These are phyloP conservation scores for Cyrtorhinus lividipennis DNA, from an alignment of 1,140 invertebrate species.

Conservation along the genomic window DNA sequence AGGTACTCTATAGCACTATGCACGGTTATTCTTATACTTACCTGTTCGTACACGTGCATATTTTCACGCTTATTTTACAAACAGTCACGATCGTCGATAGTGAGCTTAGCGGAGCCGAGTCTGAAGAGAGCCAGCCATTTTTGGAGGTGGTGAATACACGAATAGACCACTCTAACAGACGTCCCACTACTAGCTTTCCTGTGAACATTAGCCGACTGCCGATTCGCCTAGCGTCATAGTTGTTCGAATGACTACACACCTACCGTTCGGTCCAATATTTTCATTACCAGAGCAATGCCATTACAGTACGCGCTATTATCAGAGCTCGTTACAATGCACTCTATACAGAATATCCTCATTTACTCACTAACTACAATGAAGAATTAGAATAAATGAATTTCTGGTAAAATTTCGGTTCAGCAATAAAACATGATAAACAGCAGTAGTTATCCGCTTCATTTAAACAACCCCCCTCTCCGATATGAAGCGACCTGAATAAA, in stretches of 20 bases:
- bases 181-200: constrained; percentile 9
- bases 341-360: background rate
- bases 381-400: background rate
- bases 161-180: constrained; percentile 13
- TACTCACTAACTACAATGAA: background rate
- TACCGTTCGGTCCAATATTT: too few relatives aligned
- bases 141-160: constrained; percentile 20
- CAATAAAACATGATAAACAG: too few relatives aligned
- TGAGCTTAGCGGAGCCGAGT: background rate
- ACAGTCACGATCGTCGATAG: too few relatives aligned
- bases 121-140: constrained; percentile 18
- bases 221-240: background rate
- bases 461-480: too few relatives aligned
- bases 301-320: background rate
- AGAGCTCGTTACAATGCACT: background rate
- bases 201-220: constrained; percentile 8
- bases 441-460: too few relatives aligned
- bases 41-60: too few relatives aligned
- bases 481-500: too few relatives aligned
- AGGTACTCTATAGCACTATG: too few relatives aligned
- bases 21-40: too few relatives aligned
- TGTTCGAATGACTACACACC: too few relatives aligned
- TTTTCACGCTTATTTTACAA: too few relatives aligned
- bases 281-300: background rate
- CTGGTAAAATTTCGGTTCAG: too few relatives aligned